Evolutionary conservation across 2,888 invertebrate species (phyloP).

Genomic region (Leucophenga maculata): DNA sequence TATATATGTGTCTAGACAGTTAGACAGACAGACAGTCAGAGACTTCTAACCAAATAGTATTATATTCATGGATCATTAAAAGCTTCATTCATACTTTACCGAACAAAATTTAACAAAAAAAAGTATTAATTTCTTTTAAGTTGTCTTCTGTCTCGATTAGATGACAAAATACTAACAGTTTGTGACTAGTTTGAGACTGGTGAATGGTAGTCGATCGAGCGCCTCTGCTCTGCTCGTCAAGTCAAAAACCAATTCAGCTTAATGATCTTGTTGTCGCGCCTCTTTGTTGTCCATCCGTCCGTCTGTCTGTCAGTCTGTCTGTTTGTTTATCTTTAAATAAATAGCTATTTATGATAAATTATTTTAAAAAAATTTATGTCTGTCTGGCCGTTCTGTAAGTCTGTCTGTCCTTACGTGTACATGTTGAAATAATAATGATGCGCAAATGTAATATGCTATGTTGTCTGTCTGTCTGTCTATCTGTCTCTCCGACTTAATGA

Average conservation of each 20-base stretch:
- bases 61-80: slow-evolving; percentile 8
- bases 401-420: too few relatives aligned
- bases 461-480: too few relatives aligned
- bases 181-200: too few relatives aligned
- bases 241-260: background rate
- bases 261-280: slow-evolving; percentile 21
- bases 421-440: too few relatives aligned
- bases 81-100: too few relatives aligned
- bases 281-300: background rate
- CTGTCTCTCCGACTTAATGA: too few relatives aligned
- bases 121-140: slow-evolving; percentile 24
- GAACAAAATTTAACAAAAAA: too few relatives aligned
- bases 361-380: background rate
- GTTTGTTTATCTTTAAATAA: slow-evolving; percentile 13
- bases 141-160: slow-evolving; percentile 15
- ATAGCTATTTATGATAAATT: slow-evolving; percentile 22
- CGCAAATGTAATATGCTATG: too few relatives aligned
- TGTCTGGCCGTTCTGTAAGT: too few relatives aligned
- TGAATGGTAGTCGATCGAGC: too few relatives aligned
- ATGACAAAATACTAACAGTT: too few relatives aligned
- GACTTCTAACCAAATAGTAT: background rate
- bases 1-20: background rate
- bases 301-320: too few relatives aligned
- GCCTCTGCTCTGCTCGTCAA: slow-evolving; percentile 30
- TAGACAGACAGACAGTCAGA: slow-evolving; percentile 43